Percentiles rank a stretch among this genome's conserved stretches.
Evolutionary conservation across 1,140 invertebrate species (phyloP).

Genomic region (Drosophila kurseongensis): DNA sequence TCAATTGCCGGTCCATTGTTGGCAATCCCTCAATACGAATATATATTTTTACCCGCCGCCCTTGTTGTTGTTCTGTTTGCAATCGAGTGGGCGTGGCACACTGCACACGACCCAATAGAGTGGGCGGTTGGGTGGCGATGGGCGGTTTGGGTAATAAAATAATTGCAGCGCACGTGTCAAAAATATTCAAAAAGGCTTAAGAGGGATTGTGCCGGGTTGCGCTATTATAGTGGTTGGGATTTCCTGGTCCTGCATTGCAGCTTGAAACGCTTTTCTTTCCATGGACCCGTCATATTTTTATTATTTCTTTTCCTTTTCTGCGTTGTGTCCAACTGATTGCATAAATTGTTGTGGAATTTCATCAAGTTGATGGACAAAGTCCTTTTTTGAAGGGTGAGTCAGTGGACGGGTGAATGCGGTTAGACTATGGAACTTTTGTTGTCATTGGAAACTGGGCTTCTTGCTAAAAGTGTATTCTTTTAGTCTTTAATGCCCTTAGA

Average conservation of each 20-base stretch:
- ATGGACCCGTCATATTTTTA: constrained; percentile 31
- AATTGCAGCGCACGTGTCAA: constrained; percentile 83
- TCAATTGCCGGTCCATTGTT: constrained; percentile 80
- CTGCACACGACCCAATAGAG: constrained; percentile 41
- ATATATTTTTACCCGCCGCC: constrained; percentile 5
- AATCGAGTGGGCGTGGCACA: constrained; percentile 69
- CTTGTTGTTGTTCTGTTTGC: constrained; percentile 31
- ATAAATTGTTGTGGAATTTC: constrained; percentile 81
- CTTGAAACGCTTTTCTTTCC: constrained; percentile 40
- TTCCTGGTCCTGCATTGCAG: constrained; percentile 30
- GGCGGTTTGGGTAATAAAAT: constrained; percentile 76
- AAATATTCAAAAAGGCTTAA: constrained; percentile 84
- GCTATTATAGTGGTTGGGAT: constrained; percentile 2
- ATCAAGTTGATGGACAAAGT: constrained; percentile 32
- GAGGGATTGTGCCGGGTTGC: constrained; percentile 28
- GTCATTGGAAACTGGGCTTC: not conserved
- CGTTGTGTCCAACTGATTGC: constrained; percentile 73
- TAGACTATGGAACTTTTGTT: constrained; percentile 3
- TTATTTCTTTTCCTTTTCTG: constrained; percentile 29
- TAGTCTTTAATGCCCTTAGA: not conserved
- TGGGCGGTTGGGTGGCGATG: constrained; percentile 20
- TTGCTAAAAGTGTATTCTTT: not conserved
- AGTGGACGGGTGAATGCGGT: not conserved
- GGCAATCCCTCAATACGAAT: constrained; percentile 16
- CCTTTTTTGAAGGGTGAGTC: constrained; percentile 9